Base-by-base conservation (phyloP, 1,140 invertebrate genomes). In the Phthorimaea operculella region DNA sequence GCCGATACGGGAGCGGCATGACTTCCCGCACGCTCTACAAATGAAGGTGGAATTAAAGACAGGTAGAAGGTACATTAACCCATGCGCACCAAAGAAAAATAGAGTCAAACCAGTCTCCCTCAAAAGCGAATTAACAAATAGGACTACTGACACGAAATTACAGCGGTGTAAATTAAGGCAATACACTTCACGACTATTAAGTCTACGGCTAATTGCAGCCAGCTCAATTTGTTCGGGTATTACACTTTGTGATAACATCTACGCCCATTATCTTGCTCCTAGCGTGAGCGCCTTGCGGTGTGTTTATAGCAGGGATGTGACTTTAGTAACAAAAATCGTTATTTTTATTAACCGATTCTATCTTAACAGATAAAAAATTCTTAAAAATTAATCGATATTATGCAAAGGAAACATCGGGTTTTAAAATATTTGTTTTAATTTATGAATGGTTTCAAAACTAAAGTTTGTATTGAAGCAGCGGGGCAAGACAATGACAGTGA, bases 211-310 rank as follows among this genome's bases (percentile, higher is more conserved):
- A 52, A 52, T 52, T 52, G 34, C 51, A 52, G 51, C 33, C 17
- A 17, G 34, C 51, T 18, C 51, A 52, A 52, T 52, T 52, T 52
- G 51, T 52, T 42, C 34, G 33, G 15, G 33, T 39, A 39, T 52
- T 47, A 47, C 44, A 42, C 33, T 18, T 15, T 12, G 14, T 39
- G 51, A 52, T 52, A 52, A 17, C 51, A 52, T 52, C 51, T 52
- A 42, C 15, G 4, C 12, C 36, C 34, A 52, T 52, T 52, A 52
- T 52, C 51, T 52, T 52, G 51, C 34, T 47, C 16, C 51, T 52
- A 42, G 36, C 51, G 51, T 52, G 36, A 52, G 16, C 17, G 51
- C 34, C 51, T 42, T 12, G 28, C 34, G 42, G 51, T 42, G 34
- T 52, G 36, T 52, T 16, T 34, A 52, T 47, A 8, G 44, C 14